Percentiles rank a stretch among this genome's conserved stretches.
Evolutionary conservation across 2,113 vertebrate species (phyloP).

Genomic region (Nerophis lumbriciformis): DNA sequence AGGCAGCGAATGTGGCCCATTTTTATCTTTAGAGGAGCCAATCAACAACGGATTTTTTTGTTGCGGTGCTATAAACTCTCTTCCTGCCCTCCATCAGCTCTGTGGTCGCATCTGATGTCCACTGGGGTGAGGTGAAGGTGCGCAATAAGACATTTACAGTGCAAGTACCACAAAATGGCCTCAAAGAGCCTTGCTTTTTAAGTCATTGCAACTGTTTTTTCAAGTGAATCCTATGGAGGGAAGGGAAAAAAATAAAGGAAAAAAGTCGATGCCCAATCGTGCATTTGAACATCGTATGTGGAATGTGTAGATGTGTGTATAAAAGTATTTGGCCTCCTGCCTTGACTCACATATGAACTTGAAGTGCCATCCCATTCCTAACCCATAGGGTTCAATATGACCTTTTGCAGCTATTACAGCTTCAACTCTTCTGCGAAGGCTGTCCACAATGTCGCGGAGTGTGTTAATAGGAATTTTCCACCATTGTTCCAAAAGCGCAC

Average conservation of each 20-base stretch:
- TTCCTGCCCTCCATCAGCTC: slow-evolving; percentile 25
- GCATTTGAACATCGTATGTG: too few species aligned
- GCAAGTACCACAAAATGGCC: slow-evolving; percentile 1
- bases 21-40: slow-evolving; percentile 20
- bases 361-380: too few species aligned
- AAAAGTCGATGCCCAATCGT: slow-evolving; percentile 10
- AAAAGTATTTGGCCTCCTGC: too few species aligned
- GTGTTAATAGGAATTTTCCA: too few species aligned
- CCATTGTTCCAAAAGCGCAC: too few species aligned
- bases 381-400: too few species aligned
- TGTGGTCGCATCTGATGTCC: slow-evolving; percentile 30
- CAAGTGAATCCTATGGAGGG: not conserved
- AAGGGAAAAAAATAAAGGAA: too few species aligned
- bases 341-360: too few species aligned
- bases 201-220: not conserved
- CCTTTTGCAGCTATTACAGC: too few species aligned
- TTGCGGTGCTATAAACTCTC: slow-evolving; percentile 27
- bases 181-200: slow-evolving; percentile 9
- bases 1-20: slow-evolving; percentile 18
- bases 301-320: too few species aligned
- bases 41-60: slow-evolving; percentile 42
- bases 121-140: slow-evolving; percentile 15
- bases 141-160: slow-evolving; percentile 1
- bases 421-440: too few species aligned
- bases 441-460: too few species aligned